Evolutionary conservation across 1,140 invertebrate species (phyloP), one percentile per base, ranked within the genome.

Genomic region (Heterodera carotae): DNA sequence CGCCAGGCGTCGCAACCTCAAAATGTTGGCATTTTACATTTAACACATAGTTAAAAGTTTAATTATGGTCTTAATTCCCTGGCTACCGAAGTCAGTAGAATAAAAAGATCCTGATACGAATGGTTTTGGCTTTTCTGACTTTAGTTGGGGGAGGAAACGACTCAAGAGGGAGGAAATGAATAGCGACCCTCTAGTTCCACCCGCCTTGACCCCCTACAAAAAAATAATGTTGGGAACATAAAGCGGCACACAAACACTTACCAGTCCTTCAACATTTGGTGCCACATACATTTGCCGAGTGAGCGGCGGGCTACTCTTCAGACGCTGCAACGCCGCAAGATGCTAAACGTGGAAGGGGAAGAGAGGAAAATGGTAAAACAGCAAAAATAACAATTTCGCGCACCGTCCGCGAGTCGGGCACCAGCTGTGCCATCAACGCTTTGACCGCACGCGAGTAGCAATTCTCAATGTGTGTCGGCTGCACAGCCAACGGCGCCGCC

Each of bases 271-370:
- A 43, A 83, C 34, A 53, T 64, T 80, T 12, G 81, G 67, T 8
- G 80, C 80, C 15, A 81, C 80, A 53, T 82, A 74, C 77, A 78
- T 78, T 77, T 78, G 77, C 25, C 77, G 39, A 25, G 77, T 67
- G 27, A 78, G 68, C 7, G 71, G 68, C 4, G 71, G 12, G n/a
- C 25, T 69, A 10, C 39, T 33, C 56, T 73, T 56, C 56, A 78
- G 64, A 5, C 39, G 59, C n/a, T 56, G 33, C 43, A 78, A 62
- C 66, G 69, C 36, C 10, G 56, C 59, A 36, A 70, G 48, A 15
- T 56, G 48, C 48, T 56, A 56, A 22, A n/a, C 15, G 5, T 22
- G 22, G 18, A 56, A 56, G 39, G 7, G 39, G 3, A 2, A 43
- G 7, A 43, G 15, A 10, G 3, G 15, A 56, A 56, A 56, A 18